Base-by-base conservation (phyloP, 2,797 vertebrate genomes). In the Leucoraja ocellata region DNA sequence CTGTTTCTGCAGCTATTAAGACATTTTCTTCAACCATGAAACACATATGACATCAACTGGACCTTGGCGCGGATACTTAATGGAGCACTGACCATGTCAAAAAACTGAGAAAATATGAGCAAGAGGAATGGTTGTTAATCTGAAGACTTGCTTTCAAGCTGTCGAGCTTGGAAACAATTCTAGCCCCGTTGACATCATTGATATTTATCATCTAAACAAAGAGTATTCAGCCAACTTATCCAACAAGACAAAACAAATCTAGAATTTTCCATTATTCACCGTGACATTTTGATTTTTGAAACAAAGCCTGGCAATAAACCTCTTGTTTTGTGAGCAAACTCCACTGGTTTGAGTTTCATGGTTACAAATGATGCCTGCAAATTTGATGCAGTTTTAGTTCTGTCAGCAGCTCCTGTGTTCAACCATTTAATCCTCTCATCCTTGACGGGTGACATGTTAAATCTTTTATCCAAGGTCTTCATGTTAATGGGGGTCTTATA, bases 151-250 rank as follows among this genome's bases (percentile, higher is more conserved):
- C 61, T 61, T 88, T 65, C 58, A 88, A 18, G 6, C 28, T 88
- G 61, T 88, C 84, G 36, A 8, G 61, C 84, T 63, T n/a, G 58
- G 58, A 86, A n/a, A n/a, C 16, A 28, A 16, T 65, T 88, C 61
- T n/a, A 88, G 32, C 13, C 18, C 61, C 63, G 10, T 18, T 88
- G 61, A 88, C 61, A 32, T 88, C 84, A 88, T 88, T 7, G 1
- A 32, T 36, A 32, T 88, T 32, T 16, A 65, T 63, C 14, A 88
- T 88, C 61, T 32, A 88, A 88, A 65, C 84, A 25, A 68, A 68
- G 65, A 68, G 18, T 88, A 65, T 88, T 88, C 84, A 65, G 14
- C 84, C 84, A 88, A 88, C 14, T 88, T 11, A 65, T 88, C 61
- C 61, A 65, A 88, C 61, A 88, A 16, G 61, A 8, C 84, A 65